Evolutionary conservation across 2,113 vertebrate genomes (phyloP), one percentile per base, ranked within the genome.

Genomic region (Peromyscus leucopus): DNA sequence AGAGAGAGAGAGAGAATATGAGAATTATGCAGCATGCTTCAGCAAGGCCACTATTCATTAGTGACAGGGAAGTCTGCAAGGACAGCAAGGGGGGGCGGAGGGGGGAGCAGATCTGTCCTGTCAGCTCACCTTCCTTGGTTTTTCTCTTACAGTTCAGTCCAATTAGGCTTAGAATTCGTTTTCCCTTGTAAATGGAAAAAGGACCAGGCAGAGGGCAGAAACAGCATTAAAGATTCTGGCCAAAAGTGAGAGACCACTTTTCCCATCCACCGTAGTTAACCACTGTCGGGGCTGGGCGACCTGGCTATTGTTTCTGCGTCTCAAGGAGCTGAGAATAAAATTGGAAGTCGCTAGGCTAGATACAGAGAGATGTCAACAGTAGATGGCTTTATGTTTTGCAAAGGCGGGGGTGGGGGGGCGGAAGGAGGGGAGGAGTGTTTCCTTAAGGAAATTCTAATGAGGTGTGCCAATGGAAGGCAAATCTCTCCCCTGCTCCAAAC

Each of bases 31-130:
- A 51, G 46, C 72, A 82, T 63, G 82, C 67, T 22, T 97, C 84
- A 48, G 51, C 67, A 48, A 94, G 36, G 51, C 59, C 75, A 72
- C 46, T 83, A 7, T 80, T 96, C 85, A 89, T 96, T 94, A 92
- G 78, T 33, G 51, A 97, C 39, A 75, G 86, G 92, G 59, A 93
- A 11, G 90, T 90, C 63, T 76, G 91, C 31, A 19, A 4, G 57
- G 85, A 67, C 61, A 28, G 59, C 3, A 7, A 21, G 46, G 33
- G 31, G 42, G 42, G 42, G 42, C 3, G 42, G 42, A 42, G 33
- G 51, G 1, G 48, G 48, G 39, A 65, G 71, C 46, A 36, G 63
- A 42, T 6, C 36, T 6, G 5, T n/a, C 91, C 19, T 65, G 36
- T 59, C 76, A 12, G 33, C 9, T 46, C 65, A 16, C 28, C 46